Base-by-base conservation (phyloP, 2,797 vertebrate species). In the Propithecus deckenii region DNA sequence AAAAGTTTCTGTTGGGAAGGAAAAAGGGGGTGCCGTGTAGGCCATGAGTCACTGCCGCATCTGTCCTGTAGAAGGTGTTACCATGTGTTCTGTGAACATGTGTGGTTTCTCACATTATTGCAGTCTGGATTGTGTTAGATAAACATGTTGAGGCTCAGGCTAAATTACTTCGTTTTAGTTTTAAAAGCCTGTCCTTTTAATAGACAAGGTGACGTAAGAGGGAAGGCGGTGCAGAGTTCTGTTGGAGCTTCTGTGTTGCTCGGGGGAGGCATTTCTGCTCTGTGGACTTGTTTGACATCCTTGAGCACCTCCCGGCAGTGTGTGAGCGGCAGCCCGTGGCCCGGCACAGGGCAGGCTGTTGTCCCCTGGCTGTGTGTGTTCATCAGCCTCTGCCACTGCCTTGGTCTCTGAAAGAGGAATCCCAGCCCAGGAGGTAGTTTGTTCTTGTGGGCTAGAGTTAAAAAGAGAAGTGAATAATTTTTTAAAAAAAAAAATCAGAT, bases 161-260 rank as follows among this genome's bases (percentile, higher is more conserved):
- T 52, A 30, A 0, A 20, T 35, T 86, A 25, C 30, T 65, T 65
- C 52, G 46, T 55, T 65, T 23, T 14, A 43, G 79, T n/a, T 88
- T n/a, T 30, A 80, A 61, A 87, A 93, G 50, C 52, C 63, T 46
- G 46, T 65, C 65, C 43, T 46, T 65, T 79, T 55, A 35, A 55
- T 18, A 30, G 3, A 46, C 72, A 38, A 18, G 43, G 43, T 46
- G n/a, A 22, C 3, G 2, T 20, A 38, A 28, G 28, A 71, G 55
- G 18, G 55, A 20, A 46, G 89, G 20, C 0, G 18, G 38, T 14
- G 46, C 20, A 65, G 30, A 12, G 18, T 55, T 65, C 32, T 38
- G 3, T 9, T 1, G 25, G 65, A 65, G 35, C 35, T 9, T 25
- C 55, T 9, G 1, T 30, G 10, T 80, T 38, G 65, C 32, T 30